Conservation (phyloP, 1,140 invertebrate species). For the Olivierus martensii region DNA sequence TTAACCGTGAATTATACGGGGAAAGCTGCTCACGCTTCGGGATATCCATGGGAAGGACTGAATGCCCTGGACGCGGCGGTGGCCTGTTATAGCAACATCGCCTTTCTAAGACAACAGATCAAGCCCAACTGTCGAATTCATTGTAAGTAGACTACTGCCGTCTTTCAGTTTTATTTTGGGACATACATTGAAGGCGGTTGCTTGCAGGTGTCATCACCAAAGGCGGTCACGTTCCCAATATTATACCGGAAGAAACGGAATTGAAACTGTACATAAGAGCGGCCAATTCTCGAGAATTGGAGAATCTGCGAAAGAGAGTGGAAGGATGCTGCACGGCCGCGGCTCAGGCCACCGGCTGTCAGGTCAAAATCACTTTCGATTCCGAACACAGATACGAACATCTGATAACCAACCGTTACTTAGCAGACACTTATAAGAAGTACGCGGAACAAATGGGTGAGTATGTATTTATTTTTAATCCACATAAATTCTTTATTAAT, state of each 20-base stretch:
- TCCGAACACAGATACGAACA: slow-evolving; percentile 1
- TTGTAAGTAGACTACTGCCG: slow-evolving; percentile 13
- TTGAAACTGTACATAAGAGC: slow-evolving; percentile 26
- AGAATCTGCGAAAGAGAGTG: slow-evolving; percentile 23
- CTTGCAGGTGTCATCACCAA: background rate
- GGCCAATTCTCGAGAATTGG: slow-evolving; percentile 24
- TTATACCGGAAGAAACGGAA: slow-evolving; percentile 29
- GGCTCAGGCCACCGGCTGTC: slow-evolving; percentile 26
- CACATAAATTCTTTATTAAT: background rate
- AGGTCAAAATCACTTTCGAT: background rate
- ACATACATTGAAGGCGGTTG: too few relatives aligned
- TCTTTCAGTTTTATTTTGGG: too few relatives aligned
- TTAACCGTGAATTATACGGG: slow-evolving; percentile 20
- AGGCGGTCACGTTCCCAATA: slow-evolving; percentile 16
- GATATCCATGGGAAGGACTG: slow-evolving; percentile 22
- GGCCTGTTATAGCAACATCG: slow-evolving; percentile 16
- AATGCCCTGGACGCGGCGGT: slow-evolving; percentile 25
- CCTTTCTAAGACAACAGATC: slow-evolving; percentile 22
- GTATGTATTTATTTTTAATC: background rate
- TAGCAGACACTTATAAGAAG: slow-evolving; percentile 8
- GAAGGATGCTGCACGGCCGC: slow-evolving; percentile 25
- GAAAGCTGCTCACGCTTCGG: slow-evolving; percentile 20
- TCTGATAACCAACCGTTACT: slow-evolving; percentile 5
- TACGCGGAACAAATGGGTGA: slow-evolving; percentile 14
- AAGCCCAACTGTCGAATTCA: slow-evolving; percentile 19